Conservation (phyloP, 2,888 invertebrate species). For the Theretra japonica region DNA sequence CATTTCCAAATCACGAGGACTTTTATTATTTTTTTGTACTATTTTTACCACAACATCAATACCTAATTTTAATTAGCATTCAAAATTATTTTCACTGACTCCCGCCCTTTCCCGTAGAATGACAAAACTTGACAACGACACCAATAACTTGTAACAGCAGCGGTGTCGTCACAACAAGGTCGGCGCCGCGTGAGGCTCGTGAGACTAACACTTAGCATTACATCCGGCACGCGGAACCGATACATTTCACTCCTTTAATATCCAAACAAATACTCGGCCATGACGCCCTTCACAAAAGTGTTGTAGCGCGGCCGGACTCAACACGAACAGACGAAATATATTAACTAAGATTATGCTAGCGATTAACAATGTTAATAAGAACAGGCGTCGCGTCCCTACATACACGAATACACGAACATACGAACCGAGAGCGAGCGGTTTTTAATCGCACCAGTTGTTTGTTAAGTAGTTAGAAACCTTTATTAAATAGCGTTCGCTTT, state of each 20-base stretch:
- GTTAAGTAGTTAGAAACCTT: conserved; percentile 20
- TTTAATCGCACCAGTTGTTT: conserved; percentile 8
- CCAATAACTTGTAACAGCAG: conserved; percentile 7
- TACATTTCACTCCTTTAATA: too few relatives aligned
- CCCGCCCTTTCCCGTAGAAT: not conserved
- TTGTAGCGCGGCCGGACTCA: not conserved
- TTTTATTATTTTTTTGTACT: too few relatives aligned
- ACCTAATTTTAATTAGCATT: too few relatives aligned
- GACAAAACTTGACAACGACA: not conserved
- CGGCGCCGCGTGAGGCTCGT: not conserved
- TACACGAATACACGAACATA: too few relatives aligned
- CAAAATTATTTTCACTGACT: not conserved
- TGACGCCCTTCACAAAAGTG: too few relatives aligned
- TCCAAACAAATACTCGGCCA: too few relatives aligned
- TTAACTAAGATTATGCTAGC: not conserved
- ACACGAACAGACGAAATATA: not conserved
- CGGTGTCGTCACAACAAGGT: conserved; percentile 17
- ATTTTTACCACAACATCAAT: too few relatives aligned
- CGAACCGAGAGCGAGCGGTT: not conserved
- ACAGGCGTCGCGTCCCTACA: too few relatives aligned
- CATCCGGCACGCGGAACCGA: too few relatives aligned
- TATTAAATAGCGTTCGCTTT: not conserved
- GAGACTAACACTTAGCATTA: not conserved
- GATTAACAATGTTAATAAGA: conserved; percentile 23
- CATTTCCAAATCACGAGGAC: not conserved